Evolutionary conservation across 2,888 invertebrate genomes (phyloP).

Genomic region (Drosophila engyochracea): DNA sequence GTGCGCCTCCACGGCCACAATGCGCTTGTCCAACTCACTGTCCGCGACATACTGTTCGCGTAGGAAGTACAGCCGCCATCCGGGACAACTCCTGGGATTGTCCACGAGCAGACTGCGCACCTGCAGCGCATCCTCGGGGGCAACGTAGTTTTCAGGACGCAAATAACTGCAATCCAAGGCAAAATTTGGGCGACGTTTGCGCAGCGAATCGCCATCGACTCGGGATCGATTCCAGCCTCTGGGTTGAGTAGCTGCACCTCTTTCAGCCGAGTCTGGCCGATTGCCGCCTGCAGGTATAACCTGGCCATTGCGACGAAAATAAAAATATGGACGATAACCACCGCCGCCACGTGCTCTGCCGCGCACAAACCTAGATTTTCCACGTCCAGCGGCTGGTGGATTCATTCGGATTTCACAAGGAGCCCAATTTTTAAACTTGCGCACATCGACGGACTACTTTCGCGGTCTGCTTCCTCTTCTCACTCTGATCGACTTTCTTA

Average conservation of each 20-base stretch:
- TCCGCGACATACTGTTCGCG: constrained; percentile 87
- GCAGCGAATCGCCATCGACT: neutral
- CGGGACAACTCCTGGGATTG: constrained; percentile 86
- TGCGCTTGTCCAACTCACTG: constrained; percentile 86
- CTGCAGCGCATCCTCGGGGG: constrained; percentile 66
- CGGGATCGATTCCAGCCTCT: constrained; percentile 57
- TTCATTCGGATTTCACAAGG: constrained; percentile 58
- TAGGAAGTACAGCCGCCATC: constrained; percentile 93
- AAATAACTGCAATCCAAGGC: constrained; percentile 69
- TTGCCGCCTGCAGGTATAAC: constrained; percentile 75
- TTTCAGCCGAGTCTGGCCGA: constrained; percentile 3
- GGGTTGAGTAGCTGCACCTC: constrained; percentile 21
- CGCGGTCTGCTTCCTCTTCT: constrained; percentile 27
- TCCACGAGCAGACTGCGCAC: constrained; percentile 69
- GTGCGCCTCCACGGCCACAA: constrained; percentile 87
- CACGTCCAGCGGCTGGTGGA: constrained; percentile 48
- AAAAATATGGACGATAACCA: constrained; percentile 77
- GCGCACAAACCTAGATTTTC: constrained; percentile 69
- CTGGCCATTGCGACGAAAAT: constrained; percentile 80
- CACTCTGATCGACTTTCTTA: neutral
- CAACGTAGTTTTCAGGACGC: constrained; percentile 73
- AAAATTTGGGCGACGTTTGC: constrained; percentile 23
- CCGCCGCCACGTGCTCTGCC: constrained; percentile 75
- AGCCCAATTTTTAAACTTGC: constrained; percentile 14
- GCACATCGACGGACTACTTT: neutral